Conservation (phyloP, 1,140 invertebrate species). For the Calliopsis andreniformis region DNA sequence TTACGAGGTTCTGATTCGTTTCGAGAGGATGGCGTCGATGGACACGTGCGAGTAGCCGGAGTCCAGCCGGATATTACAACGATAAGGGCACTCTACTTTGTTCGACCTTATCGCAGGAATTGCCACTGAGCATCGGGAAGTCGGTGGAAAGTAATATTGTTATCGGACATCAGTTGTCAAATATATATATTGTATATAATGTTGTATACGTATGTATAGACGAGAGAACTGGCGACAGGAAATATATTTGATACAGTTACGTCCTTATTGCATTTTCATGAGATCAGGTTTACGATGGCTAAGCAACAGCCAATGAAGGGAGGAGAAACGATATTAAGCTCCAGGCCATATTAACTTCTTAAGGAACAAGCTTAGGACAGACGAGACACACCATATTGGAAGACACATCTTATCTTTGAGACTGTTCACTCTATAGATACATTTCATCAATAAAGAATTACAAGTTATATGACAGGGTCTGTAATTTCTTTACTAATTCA, state of each 20-base stretch:
- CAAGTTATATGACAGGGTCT: too few relatives aligned
- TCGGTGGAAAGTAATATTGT: conserved; percentile 52
- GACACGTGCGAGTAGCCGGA: conserved; percentile 8
- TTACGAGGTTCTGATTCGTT: conserved; percentile 30
- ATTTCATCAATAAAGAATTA: too few relatives aligned
- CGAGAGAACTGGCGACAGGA: conserved; percentile 12
- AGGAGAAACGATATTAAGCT: neutral
- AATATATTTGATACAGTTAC: conserved; percentile 4
- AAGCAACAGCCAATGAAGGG: conserved; percentile 17
- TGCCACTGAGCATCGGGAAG: conserved; percentile 34
- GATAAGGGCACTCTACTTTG: conserved; percentile 34
- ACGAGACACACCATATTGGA: too few relatives aligned
- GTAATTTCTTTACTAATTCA: too few relatives aligned
- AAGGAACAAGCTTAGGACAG: too few relatives aligned
- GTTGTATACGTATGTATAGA: neutral
- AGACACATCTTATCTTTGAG: too few relatives aligned
- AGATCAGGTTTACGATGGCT: neutral
- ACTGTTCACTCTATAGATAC: too few relatives aligned
- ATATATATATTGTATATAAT: too few relatives aligned
- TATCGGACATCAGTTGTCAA: conserved; percentile 37
- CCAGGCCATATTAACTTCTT: too few relatives aligned
- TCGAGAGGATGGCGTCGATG: conserved; percentile 14
- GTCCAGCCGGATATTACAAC: conserved; percentile 52
- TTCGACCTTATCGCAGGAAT: conserved; percentile 50
- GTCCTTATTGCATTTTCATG: conserved; percentile 34